phyloP scores from a whole-genome alignment of 2,113 vertebrate genomes.

The Notechis scutatus region DNA sequence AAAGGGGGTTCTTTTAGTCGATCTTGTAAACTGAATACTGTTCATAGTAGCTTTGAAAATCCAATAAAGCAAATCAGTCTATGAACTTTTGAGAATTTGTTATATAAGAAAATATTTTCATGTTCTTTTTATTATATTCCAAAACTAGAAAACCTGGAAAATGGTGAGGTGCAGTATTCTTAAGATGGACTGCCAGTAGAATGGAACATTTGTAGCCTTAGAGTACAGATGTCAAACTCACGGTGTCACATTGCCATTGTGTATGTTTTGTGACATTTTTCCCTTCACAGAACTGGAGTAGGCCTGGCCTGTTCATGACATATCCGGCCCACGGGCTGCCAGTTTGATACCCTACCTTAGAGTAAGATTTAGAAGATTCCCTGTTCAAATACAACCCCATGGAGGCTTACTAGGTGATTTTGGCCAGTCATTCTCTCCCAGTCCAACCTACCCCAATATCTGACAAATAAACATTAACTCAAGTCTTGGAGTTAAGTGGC shows the following conservation, averaged over 20 bases:
- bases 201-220: neutral
- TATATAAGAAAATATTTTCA: neutral
- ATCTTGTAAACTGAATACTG: neutral
- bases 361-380: neutral
- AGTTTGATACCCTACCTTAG: no score
- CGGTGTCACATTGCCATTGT: no score
- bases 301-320: no score
- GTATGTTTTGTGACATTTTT: no score
- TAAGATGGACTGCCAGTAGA: neutral
- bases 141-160: neutral
- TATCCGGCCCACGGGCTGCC: rapidly evolving
- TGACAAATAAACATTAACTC: neutral
- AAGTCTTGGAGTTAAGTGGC: neutral
- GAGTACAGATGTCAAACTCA: no score
- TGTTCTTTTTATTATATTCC: neutral
- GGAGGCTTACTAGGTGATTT: neutral
- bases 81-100: neutral
- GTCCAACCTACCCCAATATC: neutral
- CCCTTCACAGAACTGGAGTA: no score
- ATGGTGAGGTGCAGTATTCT: neutral
- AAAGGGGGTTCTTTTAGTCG: neutral
- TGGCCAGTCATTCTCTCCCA: neutral
- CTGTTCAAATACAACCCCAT: neutral
- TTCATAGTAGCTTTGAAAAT: neutral
- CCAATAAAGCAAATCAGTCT: neutral